Percentiles rank a stretch among this genome's conserved stretches.
phyloP scores from a whole-genome alignment of 2,797 vertebrate species.

The Erethizon dorsatum region DNA sequence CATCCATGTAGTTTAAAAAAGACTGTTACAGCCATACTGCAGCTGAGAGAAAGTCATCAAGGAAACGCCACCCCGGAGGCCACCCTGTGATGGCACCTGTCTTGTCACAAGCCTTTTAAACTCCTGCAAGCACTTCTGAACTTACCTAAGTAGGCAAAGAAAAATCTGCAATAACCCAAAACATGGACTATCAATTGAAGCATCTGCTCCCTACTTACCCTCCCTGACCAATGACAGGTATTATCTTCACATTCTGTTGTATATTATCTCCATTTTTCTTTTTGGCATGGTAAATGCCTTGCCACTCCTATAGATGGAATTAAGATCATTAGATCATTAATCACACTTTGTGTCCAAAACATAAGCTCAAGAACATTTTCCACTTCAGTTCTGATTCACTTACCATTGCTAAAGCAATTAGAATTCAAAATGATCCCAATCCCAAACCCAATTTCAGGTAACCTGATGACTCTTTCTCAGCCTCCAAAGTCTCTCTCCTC shows the following conservation, averaged over 20 bases:
- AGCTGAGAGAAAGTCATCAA: not conserved
- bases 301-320: conserved; percentile 95
- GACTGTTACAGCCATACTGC: not conserved
- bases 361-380: not conserved
- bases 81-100: not conserved
- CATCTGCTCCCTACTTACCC: conserved; percentile 92
- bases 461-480: not conserved
- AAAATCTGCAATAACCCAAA: not conserved
- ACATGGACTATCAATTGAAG: fast-evolving
- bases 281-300: conserved; percentile 97
- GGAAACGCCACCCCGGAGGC: not conserved
- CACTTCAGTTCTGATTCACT: not conserved
- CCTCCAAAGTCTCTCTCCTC: not conserved
- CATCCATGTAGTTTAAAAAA: not conserved
- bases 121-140: not conserved
- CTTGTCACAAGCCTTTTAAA: not conserved
- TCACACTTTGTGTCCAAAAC: not conserved
- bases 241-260: conserved; percentile 99
- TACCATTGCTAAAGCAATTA: not conserved
- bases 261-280: conserved; percentile 98
- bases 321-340: not conserved
- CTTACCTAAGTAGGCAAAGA: not conserved
- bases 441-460: not conserved
- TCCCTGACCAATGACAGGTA: conserved; percentile 98
- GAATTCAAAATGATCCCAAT: not conserved